Evolutionary conservation across 2,888 invertebrate species (phyloP).

Genomic region (Caradrina clavipalpis): DNA sequence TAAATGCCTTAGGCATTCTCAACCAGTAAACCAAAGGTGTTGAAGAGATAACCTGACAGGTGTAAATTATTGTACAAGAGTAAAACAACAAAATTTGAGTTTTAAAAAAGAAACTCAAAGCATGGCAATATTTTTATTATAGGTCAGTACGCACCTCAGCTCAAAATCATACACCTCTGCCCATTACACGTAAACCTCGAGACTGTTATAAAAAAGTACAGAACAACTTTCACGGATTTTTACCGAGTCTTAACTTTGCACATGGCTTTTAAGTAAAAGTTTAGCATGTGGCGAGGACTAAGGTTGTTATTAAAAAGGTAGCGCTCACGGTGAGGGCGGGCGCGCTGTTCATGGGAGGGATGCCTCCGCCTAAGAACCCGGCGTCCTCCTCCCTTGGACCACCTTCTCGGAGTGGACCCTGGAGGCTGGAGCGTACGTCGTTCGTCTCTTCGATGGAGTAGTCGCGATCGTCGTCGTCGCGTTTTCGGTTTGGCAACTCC

Average conservation of each 20-base stretch:
- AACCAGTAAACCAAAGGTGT: too few species aligned
- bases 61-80: too few species aligned
- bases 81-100: too few species aligned
- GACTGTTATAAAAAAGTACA: constrained; percentile 36
- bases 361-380: constrained; percentile 83
- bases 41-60: too few species aligned
- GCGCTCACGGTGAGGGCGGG: constrained; percentile 71
- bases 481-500: constrained; percentile 91
- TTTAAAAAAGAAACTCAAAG: too few species aligned
- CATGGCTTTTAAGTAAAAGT: constrained; percentile 79
- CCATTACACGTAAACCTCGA: constrained; percentile 6
- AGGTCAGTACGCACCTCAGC: neutral
- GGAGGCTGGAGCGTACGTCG: constrained; percentile 92
- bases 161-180: neutral
- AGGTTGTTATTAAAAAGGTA: constrained; percentile 83
- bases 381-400: constrained; percentile 87
- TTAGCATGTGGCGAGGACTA: constrained; percentile 81
- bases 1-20: too few species aligned
- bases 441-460: constrained; percentile 84
- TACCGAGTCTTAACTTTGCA: constrained; percentile 73
- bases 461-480: constrained; percentile 85
- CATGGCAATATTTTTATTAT: too few species aligned
- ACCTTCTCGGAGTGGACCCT: constrained; percentile 92
- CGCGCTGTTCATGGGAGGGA: constrained; percentile 73
- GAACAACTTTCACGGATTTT: constrained; percentile 47